These are phyloP conservation scores for Thereva nobilitata DNA, from an alignment of 2,888 invertebrate species.

Conservation along the genomic window DNA sequence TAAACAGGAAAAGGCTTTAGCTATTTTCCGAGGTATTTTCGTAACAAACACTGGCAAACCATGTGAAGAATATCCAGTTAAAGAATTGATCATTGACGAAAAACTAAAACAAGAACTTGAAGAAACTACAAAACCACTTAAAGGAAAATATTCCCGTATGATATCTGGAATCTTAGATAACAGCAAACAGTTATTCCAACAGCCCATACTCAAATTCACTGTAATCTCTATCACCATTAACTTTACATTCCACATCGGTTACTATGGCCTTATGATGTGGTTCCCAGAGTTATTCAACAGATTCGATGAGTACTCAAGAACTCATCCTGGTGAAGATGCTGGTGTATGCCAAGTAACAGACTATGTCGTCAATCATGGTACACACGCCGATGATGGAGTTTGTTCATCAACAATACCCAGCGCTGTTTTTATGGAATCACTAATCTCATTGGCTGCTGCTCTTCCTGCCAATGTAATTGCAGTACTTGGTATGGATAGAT, in stretches of 20 bases:
- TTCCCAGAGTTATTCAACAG: conserved; percentile 93
- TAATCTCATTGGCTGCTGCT: conserved; percentile 84
- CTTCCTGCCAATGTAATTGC: conserved; percentile 85
- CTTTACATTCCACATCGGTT: conserved; percentile 93
- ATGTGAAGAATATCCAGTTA: conserved; percentile 76
- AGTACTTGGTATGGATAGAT: conserved; percentile 79
- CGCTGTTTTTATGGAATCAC: conserved; percentile 81
- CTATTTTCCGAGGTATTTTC: conserved; percentile 80
- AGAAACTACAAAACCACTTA: conserved; percentile 60
- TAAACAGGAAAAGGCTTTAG: conserved; percentile 77
- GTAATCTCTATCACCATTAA: conserved; percentile 85
- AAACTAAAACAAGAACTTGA: conserved; percentile 54
- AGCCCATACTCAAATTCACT: conserved; percentile 82
- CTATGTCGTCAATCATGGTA: conserved; percentile 72
- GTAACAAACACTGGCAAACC: conserved; percentile 78
- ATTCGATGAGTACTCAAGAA: conserved; percentile 77
- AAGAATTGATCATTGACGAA: conserved; percentile 68
- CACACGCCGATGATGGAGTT: conserved; percentile 62
- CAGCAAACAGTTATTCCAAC: conserved; percentile 78
- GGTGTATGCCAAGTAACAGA: conserved; percentile 77
- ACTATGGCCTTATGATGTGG: conserved; percentile 97
- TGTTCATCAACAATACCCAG: conserved; percentile 76
- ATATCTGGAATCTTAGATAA: conserved; percentile 76
- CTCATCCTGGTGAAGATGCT: conserved; percentile 68
- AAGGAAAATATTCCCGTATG: conserved; percentile 74